Conservation (phyloP, 35 echinoderm and acorn worm species). For the Diadema setosum region DNA sequence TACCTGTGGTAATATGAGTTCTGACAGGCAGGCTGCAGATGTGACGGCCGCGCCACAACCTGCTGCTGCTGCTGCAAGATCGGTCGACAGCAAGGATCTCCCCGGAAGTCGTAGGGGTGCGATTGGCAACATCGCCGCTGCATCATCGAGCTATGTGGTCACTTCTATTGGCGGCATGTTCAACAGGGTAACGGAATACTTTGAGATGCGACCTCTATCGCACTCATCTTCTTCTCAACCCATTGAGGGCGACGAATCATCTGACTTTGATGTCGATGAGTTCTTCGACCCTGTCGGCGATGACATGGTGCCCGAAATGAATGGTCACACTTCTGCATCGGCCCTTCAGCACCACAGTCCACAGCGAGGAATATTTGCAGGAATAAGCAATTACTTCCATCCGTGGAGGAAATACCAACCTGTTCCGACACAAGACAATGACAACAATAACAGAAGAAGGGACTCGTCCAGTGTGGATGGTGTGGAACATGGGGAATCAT, state of each 20-base stretch:
- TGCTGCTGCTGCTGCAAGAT: neutral
- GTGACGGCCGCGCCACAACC: neutral
- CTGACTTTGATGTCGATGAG: neutral
- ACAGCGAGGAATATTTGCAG: neutral
- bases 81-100: neutral
- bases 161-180: conserved; percentile 5
- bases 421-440: neutral
- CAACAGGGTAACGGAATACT: conserved; percentile 68
- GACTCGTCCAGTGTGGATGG: conserved; percentile 41
- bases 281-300: neutral
- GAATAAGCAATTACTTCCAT: conserved; percentile 7
- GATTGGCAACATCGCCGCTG: neutral
- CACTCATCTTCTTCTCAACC: conserved; percentile 9
- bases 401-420: conserved; percentile 11
- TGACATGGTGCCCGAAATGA: neutral
- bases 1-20: neutral
- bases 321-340: neutral
- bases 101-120: neutral
- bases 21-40: neutral
- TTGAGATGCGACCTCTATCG: conserved; percentile 63
- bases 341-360: neutral
- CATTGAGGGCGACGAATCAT: neutral
- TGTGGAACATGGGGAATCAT: conserved; percentile 15
- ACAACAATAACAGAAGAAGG: neutral
- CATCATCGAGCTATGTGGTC: neutral